phyloP scores from a whole-genome alignment of 2,113 vertebrate genomes.

The Helogale parvula region DNA sequence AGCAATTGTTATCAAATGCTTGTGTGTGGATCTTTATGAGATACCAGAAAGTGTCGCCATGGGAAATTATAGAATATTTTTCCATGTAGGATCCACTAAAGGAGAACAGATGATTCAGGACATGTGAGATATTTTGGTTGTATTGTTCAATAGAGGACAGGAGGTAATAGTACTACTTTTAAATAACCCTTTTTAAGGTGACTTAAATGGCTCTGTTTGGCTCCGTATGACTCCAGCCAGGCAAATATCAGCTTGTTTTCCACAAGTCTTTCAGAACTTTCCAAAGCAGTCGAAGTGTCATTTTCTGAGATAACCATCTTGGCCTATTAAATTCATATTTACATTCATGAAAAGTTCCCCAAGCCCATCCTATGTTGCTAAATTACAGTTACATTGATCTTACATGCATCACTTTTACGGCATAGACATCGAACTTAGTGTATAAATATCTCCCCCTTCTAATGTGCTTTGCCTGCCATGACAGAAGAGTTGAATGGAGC shows the following conservation, averaged over 20 bases:
- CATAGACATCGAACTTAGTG: not conserved
- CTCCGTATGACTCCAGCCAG: not conserved
- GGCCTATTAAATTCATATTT: constrained; percentile 15
- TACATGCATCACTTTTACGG: not conserved
- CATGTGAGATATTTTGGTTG: not conserved
- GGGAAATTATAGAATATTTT: not conserved
- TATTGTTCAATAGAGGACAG: not conserved
- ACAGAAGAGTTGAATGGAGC: not conserved
- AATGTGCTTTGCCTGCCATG: not conserved
- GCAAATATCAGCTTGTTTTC: not conserved
- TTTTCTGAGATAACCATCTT: constrained; percentile 11
- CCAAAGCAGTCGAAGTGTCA: not conserved
- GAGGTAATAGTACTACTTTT: not conserved
- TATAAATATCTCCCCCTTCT: not conserved
- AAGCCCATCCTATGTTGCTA: not conserved
- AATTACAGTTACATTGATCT: not conserved
- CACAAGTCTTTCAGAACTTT: not conserved
- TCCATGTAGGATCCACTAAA: not conserved
- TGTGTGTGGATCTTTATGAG: not conserved
- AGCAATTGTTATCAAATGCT: not conserved
- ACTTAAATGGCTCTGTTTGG: not conserved
- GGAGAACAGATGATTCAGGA: not conserved
- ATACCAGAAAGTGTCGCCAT: not conserved
- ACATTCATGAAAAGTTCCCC: not conserved
- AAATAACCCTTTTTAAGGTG: not conserved